Conservation (phyloP, 2,113 vertebrate species). For the Catagonus wagneri region DNA sequence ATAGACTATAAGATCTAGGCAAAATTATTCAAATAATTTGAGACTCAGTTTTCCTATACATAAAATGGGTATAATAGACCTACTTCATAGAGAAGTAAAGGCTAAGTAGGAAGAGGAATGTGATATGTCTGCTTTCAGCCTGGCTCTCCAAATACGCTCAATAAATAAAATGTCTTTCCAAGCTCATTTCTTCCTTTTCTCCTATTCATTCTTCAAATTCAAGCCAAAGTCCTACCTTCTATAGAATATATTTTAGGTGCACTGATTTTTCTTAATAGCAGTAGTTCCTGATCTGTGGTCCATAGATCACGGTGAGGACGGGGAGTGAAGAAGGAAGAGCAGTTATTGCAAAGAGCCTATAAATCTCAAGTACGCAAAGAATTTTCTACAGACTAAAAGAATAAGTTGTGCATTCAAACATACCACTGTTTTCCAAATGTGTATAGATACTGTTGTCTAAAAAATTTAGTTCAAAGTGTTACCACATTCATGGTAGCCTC, state of each 20-base stretch:
- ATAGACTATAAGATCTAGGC: background rate
- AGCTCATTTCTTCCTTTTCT: background rate
- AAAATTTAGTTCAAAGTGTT: slow-evolving; percentile 28
- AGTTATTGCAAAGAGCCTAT: background rate
- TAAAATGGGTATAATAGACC: background rate
- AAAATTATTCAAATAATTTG: slow-evolving; percentile 1
- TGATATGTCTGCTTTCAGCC: background rate
- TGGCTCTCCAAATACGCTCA: background rate
- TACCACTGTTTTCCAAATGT: slow-evolving; percentile 29
- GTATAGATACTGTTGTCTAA: background rate
- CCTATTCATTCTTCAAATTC: background rate
- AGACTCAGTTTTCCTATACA: background rate
- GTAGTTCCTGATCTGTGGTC: background rate
- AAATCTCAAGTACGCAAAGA: background rate
- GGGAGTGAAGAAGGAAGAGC: background rate
- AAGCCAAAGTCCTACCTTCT: background rate
- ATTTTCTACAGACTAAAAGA: background rate
- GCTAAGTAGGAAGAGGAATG: background rate
- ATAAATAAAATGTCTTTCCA: slow-evolving; percentile 18
- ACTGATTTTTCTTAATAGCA: slow-evolving; percentile 1
- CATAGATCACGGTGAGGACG: background rate
- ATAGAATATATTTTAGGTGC: slow-evolving; percentile 14
- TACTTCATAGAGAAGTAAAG: background rate
- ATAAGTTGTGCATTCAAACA: background rate
- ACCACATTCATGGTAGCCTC: background rate